These are phyloP conservation scores for Clinocottus analis DNA, from an alignment of 2,113 vertebrate genomes.

Conservation along the genomic window DNA sequence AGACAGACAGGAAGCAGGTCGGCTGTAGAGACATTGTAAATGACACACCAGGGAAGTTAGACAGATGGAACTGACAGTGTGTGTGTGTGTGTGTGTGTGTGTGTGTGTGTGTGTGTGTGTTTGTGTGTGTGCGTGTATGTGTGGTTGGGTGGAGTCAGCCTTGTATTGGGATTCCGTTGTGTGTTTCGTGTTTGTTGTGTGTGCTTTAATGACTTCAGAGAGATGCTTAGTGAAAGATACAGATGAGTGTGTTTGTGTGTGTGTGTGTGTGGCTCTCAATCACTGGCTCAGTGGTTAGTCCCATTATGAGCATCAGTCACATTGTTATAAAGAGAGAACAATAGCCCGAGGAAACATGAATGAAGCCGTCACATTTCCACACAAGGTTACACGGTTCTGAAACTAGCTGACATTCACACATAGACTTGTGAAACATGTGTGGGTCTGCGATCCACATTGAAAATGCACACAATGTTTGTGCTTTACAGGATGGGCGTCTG, in stretches of 20 bases:
- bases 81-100: neutral
- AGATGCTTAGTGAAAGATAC: neutral
- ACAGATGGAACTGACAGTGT: conserved; percentile 4
- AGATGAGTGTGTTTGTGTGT: neutral
- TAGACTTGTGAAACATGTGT: too few relatives aligned
- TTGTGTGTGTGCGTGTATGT: neutral
- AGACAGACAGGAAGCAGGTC: neutral
- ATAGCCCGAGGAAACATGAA: neutral
- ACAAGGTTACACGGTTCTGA: too few relatives aligned
- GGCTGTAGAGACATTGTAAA: conserved; percentile 18
- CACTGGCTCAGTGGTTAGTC: neutral
- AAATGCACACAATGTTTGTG: conserved; percentile 8
- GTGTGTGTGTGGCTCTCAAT: neutral
- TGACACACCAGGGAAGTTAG: conserved; percentile 16
- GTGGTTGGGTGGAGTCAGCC: neutral
- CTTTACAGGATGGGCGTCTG: conserved; percentile 90
- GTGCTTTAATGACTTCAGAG: neutral
- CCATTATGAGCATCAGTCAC: neutral
- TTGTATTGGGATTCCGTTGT: neutral
- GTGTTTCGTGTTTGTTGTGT: conserved; percentile 1
- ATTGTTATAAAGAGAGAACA: neutral
- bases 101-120: neutral
- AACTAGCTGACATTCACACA: too few relatives aligned
- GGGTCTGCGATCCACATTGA: neutral
- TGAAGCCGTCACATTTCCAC: neutral